Conservation (phyloP, 1,140 invertebrate species). For the Aphis gossypii region DNA sequence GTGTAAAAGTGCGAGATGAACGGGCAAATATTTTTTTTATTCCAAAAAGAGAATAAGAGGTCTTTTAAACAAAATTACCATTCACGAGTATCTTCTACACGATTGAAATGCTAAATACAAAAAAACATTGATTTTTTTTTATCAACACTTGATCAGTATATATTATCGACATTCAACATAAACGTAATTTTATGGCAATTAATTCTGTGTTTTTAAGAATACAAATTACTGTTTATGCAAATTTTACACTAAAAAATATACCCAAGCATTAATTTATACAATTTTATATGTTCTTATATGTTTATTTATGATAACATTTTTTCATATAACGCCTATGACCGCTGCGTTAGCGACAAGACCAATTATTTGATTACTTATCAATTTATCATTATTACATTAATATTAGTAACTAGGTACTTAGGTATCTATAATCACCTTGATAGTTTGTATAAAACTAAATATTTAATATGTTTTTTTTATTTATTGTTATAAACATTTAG, state of each 20-base stretch:
- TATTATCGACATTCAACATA: not conserved
- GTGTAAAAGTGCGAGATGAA: not conserved
- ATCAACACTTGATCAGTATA: not conserved
- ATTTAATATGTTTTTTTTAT: not conserved
- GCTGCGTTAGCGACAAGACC: not conserved
- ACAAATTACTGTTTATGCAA: not conserved
- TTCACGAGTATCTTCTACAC: not conserved
- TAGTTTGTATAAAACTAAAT: not conserved
- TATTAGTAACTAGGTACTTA: not conserved
- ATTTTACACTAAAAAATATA: not conserved
- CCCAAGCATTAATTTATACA: not conserved
- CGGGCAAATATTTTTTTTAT: not conserved
- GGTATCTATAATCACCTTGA: not conserved
- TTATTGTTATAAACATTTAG: not conserved
- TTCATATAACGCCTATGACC: not conserved
- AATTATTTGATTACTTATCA: not conserved
- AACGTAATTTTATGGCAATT: not conserved
- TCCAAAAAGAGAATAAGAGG: not conserved
- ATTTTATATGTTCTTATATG: not conserved
- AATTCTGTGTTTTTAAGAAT: not conserved
- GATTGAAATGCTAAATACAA: conserved; percentile 1
- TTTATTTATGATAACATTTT: not conserved
- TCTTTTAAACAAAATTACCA: not conserved
- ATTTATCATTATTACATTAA: not conserved
- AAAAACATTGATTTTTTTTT: not conserved